Evolutionary conservation across 2,113 vertebrate species (phyloP), one percentile per base, ranked within the genome.

Genomic region (Thamnaconus septentrionalis): DNA sequence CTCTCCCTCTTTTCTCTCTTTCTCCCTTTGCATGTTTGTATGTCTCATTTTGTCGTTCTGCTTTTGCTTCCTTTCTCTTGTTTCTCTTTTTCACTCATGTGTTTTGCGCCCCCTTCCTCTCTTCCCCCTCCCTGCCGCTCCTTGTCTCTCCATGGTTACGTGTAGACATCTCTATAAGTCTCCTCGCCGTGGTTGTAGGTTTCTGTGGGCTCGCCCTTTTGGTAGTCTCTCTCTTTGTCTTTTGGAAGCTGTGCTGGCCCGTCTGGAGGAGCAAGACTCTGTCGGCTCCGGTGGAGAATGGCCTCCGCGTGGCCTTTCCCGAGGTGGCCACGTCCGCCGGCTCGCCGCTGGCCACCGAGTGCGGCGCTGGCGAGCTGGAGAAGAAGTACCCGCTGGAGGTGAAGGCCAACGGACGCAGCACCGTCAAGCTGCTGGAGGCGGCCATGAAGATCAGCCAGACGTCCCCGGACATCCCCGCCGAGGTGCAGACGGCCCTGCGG

Each of bases 381-480:
- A 94, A 94, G 84, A 91, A 92, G 58, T 39, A 59, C 3, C 85
- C 61, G 6, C 84, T 69, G 1, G 95, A 97, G 51, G 85, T 91
- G 51, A 94, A 93, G 82, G 91, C 93, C 78, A 95, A 96, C 0
- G 93, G 87, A 45, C 93, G 92, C 56, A 91, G 92, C 61, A 79
- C 92, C 0, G 88, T 92, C 39, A 95, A 92, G 80, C 87, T 93
- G 11, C 87, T 94, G 42, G 96, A 98, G 76, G 94, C 95, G 1
- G 95, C 97, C 0, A 94, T 99, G 94, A 99, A 99, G 91, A 99
- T 99, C 82, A 99, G 97, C 86, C 97, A 98, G 93, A 98, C 97
- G 18, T 99, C 96, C 3, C 97, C 97, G 0, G 97, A 98, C 75
- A 98, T 98, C 70, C 96, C 97, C 4, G 95, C 97, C 0, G 97